A percentile compares a stretch with the other conserved stretches of the same genome.
These are phyloP conservation scores for Holcopasites calliopsidis DNA, from an alignment of 1,140 invertebrate species.

Conservation along the genomic window DNA sequence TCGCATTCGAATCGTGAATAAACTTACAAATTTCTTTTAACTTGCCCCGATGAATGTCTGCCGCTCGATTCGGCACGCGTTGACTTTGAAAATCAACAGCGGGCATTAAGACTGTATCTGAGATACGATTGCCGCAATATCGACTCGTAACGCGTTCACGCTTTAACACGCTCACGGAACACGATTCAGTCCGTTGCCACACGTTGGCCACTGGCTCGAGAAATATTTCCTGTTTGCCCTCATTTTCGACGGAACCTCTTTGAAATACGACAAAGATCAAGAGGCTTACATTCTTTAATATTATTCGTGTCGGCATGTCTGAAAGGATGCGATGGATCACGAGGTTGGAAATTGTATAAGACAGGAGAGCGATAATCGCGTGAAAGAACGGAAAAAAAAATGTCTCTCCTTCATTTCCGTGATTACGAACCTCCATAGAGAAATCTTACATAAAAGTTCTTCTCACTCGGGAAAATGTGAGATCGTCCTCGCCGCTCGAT, in stretches of 20 bases:
- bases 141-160: background rate
- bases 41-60: background rate
- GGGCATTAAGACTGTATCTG: background rate
- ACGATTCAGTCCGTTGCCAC: background rate
- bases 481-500: too few species aligned
- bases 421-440: too few species aligned
- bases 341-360: background rate
- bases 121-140: background rate
- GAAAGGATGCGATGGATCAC: background rate
- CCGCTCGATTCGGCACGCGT: background rate
- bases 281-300: background rate
- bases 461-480: too few species aligned
- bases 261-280: background rate
- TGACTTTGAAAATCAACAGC: background rate
- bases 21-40: background rate
- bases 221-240: background rate
- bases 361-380: background rate
- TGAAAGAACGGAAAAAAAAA: background rate
- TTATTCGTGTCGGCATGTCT: background rate
- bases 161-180: background rate
- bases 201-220: background rate
- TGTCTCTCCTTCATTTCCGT: too few species aligned
- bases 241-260: too few species aligned
- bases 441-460: too few species aligned
- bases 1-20: constrained; percentile 11